Evolutionary conservation across 37 sponge, comb jelly and placozoan genomes (phyloP).

Genomic region (Hormiphora californensis): DNA sequence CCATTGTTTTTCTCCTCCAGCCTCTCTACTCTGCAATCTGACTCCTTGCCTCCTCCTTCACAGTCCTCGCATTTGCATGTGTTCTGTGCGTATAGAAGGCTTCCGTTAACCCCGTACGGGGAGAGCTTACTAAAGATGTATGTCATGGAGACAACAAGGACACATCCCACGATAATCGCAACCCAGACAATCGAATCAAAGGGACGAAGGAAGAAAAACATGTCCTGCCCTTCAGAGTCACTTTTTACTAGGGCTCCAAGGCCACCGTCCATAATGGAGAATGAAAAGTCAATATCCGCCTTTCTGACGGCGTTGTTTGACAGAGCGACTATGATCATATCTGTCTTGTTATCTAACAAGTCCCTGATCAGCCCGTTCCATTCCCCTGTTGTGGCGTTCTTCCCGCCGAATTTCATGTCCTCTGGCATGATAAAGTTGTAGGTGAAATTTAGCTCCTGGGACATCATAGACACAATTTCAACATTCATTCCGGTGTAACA

Average conservation of each 20-base stretch:
- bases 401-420: conserved; percentile 16
- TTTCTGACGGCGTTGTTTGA: not conserved
- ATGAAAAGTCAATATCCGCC: not conserved
- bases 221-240: not conserved
- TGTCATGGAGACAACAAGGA: not conserved
- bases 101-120: conserved; percentile 29
- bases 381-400: not conserved
- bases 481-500: conserved; percentile 10
- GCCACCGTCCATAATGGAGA: conserved; percentile 39
- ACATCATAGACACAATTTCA: not conserved
- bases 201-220: conserved; percentile 46
- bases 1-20: not conserved
- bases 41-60: not conserved
- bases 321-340: conserved; percentile 20
- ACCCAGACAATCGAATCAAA: not conserved
- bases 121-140: conserved; percentile 21
- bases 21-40: not conserved
- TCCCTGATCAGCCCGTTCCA: conserved; percentile 42
- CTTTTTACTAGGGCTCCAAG: not conserved
- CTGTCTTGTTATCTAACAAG: conserved; percentile 2
- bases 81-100: not conserved
- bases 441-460: not conserved
- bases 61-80: not conserved
- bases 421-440: conserved; percentile 10
- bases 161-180: not conserved